Evolutionary conservation across 2,797 vertebrate genomes (phyloP).

Genomic region (Echeneis naucrates): DNA sequence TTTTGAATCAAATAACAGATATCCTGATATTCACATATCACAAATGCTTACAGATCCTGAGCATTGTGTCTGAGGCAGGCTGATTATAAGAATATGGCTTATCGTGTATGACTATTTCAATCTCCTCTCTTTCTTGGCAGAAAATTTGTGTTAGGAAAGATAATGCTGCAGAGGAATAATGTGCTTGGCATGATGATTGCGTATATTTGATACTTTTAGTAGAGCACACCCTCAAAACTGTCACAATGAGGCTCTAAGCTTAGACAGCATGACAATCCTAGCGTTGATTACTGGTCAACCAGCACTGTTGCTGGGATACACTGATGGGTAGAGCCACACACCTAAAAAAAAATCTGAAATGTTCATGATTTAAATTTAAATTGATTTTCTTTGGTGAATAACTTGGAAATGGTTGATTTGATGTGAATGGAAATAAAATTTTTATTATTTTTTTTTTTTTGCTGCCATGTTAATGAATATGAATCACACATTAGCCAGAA

Average conservation of each 20-base stretch:
- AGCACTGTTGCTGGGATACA: slow-evolving; percentile 68
- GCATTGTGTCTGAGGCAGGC: not conserved
- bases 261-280: slow-evolving; percentile 22
- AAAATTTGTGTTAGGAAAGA: not conserved
- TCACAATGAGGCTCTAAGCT: slow-evolving; percentile 19
- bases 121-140: no score
- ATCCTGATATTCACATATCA: not conserved
- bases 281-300: slow-evolving; percentile 14
- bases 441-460: not conserved
- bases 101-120: slow-evolving; percentile 5
- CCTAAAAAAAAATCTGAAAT: slow-evolving; percentile 7
- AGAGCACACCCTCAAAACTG: not conserved
- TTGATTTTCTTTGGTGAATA: not conserved
- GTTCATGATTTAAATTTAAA: slow-evolving; percentile 9
- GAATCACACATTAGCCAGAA: not conserved
- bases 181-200: not conserved
- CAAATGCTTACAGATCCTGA: not conserved
- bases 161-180: not conserved
- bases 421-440: not conserved
- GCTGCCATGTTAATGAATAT: not conserved
- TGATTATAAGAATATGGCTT: not conserved
- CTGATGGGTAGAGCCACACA: slow-evolving; percentile 16
- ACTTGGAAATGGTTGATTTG: not conserved
- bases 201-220: not conserved
- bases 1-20: not conserved